phyloP scores from a whole-genome alignment of 2,797 vertebrate species.

The Pyrrhura leucotis region DNA sequence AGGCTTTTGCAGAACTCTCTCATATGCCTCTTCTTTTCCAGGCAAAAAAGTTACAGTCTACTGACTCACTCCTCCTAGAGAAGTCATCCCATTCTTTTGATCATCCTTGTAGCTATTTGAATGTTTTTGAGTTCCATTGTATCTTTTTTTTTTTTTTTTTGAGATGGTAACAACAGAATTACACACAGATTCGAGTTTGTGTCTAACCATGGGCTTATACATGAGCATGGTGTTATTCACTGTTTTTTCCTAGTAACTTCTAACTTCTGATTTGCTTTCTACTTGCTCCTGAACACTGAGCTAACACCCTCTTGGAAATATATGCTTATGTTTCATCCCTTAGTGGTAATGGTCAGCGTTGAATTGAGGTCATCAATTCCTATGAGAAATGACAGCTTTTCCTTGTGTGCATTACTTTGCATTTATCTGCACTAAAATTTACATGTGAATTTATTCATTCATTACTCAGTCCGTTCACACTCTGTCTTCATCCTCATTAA shows the following conservation, averaged over 20 bases:
- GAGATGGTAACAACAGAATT: background rate
- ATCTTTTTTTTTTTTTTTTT: background rate
- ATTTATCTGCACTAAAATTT: background rate
- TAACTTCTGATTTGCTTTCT: background rate
- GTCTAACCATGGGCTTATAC: background rate
- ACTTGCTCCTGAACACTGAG: background rate
- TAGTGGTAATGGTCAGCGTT: background rate
- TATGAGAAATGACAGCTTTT: background rate
- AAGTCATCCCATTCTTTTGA: background rate
- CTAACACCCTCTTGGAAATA: background rate
- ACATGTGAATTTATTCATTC: background rate
- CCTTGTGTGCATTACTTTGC: background rate
- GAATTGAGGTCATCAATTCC: background rate
- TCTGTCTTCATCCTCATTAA: background rate
- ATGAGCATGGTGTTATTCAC: background rate
- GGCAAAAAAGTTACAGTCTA: background rate
- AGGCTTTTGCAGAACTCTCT: background rate
- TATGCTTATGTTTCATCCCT: background rate
- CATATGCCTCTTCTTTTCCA: background rate
- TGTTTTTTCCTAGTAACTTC: background rate
- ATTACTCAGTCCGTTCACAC: background rate
- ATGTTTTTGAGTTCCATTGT: background rate
- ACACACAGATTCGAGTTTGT: background rate
- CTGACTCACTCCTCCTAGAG: background rate
- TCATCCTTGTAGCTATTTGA: background rate